Evolutionary conservation across 2,113 vertebrate genomes (phyloP).

Genomic region (Tachuris rubrigastra): DNA sequence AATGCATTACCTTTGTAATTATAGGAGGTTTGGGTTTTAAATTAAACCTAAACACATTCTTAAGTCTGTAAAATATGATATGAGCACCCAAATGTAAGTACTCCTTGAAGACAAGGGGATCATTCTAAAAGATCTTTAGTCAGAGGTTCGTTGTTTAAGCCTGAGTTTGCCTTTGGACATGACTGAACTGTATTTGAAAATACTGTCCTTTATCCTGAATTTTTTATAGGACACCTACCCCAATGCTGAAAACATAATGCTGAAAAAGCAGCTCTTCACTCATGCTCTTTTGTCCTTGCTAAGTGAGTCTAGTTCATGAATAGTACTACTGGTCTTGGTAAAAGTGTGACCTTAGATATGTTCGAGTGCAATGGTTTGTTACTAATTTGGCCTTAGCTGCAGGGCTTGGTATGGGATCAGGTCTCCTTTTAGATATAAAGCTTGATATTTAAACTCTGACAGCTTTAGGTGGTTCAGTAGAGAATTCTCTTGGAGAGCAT

Average conservation of each 20-base stretch:
- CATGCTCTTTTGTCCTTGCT: constrained; percentile 28
- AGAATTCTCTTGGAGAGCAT: neutral
- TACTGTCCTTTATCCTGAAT: neutral
- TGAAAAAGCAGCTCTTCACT: neutral
- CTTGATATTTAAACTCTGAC: constrained; percentile 41
- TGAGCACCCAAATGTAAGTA: neutral
- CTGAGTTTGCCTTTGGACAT: neutral
- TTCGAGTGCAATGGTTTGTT: constrained; percentile 52
- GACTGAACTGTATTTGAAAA: neutral
- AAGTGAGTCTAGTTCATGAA: constrained; percentile 8
- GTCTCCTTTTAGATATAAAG: constrained; percentile 35
- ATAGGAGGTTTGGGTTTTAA: neutral
- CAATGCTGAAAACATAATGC: neutral
- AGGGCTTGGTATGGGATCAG: neutral
- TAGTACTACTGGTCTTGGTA: neutral
- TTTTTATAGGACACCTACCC: neutral
- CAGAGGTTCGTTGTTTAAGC: neutral
- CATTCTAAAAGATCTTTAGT: neutral
- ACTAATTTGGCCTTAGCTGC: constrained; percentile 45
- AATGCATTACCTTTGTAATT: neutral
- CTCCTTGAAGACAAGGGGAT: neutral
- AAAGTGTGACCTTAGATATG: constrained; percentile 43
- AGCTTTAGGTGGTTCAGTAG: constrained; percentile 8
- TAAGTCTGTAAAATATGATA: neutral
- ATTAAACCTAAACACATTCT: neutral